Evolutionary conservation across 2,888 invertebrate species (phyloP).

Genomic region (Aplocera efformata): DNA sequence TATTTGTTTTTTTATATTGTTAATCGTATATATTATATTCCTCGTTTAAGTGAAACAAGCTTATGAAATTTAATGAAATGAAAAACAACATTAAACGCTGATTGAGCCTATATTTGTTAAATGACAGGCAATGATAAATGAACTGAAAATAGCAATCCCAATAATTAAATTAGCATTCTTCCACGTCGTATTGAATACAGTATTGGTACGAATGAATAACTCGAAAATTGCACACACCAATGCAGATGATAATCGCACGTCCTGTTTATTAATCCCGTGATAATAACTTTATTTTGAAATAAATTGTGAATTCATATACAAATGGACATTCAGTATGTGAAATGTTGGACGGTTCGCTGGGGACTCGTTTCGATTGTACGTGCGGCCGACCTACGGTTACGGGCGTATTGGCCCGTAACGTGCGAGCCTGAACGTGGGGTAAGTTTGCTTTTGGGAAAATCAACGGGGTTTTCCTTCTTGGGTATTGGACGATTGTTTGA

Average conservation of each 20-base stretch:
- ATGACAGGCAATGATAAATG: background rate
- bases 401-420: slow-evolving; percentile 2
- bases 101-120: background rate
- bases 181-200: slow-evolving; percentile 7
- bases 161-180: slow-evolving; percentile 11
- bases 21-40: no score
- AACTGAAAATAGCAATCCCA: slow-evolving; percentile 5
- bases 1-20: no score
- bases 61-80: background rate
- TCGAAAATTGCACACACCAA: slow-evolving; percentile 15
- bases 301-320: slow-evolving; percentile 24
- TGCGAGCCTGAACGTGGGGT: slow-evolving; percentile 19
- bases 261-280: slow-evolving; percentile 26
- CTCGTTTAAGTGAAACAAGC: no score
- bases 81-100: background rate
- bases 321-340: slow-evolving; percentile 15
- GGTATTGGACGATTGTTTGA: no score
- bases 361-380: slow-evolving; percentile 24
- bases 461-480: background rate
- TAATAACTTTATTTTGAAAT: slow-evolving; percentile 19
- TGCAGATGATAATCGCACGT: slow-evolving; percentile 22
- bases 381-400: slow-evolving; percentile 5
- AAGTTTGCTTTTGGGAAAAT: slow-evolving; percentile 10
- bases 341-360: slow-evolving; percentile 10
- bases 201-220: slow-evolving; percentile 12